These are phyloP conservation scores for Melopsittacus undulatus DNA, from an alignment of 2,797 vertebrate genomes.

Conservation along the genomic window DNA sequence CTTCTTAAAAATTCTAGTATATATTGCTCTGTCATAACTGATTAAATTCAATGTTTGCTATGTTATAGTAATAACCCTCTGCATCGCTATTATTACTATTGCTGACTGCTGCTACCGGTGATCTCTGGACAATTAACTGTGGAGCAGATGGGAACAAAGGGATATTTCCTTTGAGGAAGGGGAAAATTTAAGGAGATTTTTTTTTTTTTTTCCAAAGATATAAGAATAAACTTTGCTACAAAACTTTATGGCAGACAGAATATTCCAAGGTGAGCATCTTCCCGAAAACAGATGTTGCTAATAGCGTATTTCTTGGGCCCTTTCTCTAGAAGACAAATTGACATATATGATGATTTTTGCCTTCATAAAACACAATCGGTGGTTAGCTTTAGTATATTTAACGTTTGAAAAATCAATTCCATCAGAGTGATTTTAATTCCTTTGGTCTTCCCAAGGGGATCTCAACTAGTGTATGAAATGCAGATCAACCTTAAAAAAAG, in stretches of 20 bases:
- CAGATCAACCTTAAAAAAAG: not conserved
- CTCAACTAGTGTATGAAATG: not conserved
- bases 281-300: not conserved
- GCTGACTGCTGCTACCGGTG: not conserved
- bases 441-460: not conserved
- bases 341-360: not conserved
- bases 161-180: not conserved
- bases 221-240: not conserved
- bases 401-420: not conserved
- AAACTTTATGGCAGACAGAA: not conserved
- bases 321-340: not conserved
- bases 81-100: not conserved
- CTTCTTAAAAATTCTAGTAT: not conserved
- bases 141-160: not conserved
- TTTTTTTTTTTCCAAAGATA: not conserved
- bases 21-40: not conserved
- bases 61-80: not conserved
- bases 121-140: not conserved
- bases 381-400: not conserved
- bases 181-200: not conserved
- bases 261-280: not conserved
- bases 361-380: not conserved
- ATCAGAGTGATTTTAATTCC: not conserved
- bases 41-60: not conserved
- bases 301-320: not conserved